A percentile compares a stretch with the other conserved stretches of the same genome.
Conservation (phyloP, 2,797 vertebrate species). For the Cirrhinus mrigala region DNA sequence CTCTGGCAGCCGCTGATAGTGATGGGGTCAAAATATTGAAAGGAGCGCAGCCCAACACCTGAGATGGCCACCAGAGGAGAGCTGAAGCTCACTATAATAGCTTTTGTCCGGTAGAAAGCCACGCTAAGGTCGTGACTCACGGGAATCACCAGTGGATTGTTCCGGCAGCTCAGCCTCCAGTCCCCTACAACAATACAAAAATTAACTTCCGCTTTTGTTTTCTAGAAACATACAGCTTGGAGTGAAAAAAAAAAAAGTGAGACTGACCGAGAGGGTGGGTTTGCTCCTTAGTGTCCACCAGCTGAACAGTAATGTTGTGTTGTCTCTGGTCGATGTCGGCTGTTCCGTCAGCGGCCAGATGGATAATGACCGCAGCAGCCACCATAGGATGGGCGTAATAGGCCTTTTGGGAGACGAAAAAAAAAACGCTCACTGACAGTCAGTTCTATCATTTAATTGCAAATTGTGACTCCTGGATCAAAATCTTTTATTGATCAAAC, state of each 20-base stretch:
- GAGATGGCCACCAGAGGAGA: conserved; percentile 94
- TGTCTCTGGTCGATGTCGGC: conserved; percentile 85
- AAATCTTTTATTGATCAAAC: background rate
- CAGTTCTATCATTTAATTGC: background rate
- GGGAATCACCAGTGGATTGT: conserved; percentile 96
- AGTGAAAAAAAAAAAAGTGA: background rate
- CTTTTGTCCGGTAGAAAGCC: conserved; percentile 96
- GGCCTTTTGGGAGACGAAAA: conserved; percentile 70
- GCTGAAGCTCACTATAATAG: conserved; percentile 91
- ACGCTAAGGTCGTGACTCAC: conserved; percentile 97
- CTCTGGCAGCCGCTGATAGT: conserved; percentile 91
- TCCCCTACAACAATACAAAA: conserved; percentile 79
- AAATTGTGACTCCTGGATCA: background rate
- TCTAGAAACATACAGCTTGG: background rate
- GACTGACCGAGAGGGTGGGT: conserved; percentile 82
- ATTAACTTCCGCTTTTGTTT: background rate
- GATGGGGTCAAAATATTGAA: conserved; percentile 98
- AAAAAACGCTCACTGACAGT: background rate
- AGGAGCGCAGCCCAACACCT: conserved; percentile 95
- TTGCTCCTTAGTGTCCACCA: conserved; percentile 85
- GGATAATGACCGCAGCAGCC: conserved; percentile 84
- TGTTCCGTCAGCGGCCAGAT: conserved; percentile 87
- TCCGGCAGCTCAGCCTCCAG: conserved; percentile 95
- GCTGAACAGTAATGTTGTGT: conserved; percentile 82
- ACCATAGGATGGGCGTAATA: conserved; percentile 87